Percentiles rank a stretch among this genome's conserved stretches.
Conservation (phyloP, 2,797 vertebrate species). For the Orientallactaga sibirica region DNA sequence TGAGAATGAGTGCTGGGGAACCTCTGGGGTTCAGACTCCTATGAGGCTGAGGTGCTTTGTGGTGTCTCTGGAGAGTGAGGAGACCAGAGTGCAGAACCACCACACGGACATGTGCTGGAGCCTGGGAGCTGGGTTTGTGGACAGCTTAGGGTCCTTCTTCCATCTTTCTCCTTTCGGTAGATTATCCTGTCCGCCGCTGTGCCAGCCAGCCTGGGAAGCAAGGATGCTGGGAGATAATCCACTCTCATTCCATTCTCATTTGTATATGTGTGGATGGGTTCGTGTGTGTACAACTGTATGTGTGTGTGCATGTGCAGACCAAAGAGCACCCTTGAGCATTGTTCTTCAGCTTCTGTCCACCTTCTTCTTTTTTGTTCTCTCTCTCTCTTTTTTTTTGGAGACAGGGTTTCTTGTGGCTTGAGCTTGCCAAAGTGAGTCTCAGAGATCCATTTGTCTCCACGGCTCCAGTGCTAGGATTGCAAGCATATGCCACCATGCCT, state of each 20-base stretch:
- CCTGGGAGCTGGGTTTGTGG: neutral
- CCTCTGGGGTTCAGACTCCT: neutral
- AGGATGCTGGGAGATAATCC: neutral
- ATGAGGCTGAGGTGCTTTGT: neutral
- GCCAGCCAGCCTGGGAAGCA: fast-evolving
- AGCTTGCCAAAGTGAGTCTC: no score
- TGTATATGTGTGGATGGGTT: no score
- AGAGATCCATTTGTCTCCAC: no score
- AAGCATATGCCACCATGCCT: no score
- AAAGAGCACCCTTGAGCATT: no score
- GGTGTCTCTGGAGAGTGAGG: neutral
- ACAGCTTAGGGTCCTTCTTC: neutral
- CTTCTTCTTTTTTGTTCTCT: no score
- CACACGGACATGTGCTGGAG: fast-evolving
- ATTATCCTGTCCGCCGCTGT: neutral
- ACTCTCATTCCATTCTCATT: neutral
- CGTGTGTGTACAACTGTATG: no score
- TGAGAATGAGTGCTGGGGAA: neutral
- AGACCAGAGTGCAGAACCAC: neutral
- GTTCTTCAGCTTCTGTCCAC: no score
- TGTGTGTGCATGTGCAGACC: no score
- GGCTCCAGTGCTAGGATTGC: no score
- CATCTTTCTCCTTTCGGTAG: neutral
- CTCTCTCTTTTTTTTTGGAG: no score
- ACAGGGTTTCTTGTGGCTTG: no score